Evolutionary conservation across 2,113 vertebrate genomes (phyloP).

Genomic region (Capreolus pygargus): DNA sequence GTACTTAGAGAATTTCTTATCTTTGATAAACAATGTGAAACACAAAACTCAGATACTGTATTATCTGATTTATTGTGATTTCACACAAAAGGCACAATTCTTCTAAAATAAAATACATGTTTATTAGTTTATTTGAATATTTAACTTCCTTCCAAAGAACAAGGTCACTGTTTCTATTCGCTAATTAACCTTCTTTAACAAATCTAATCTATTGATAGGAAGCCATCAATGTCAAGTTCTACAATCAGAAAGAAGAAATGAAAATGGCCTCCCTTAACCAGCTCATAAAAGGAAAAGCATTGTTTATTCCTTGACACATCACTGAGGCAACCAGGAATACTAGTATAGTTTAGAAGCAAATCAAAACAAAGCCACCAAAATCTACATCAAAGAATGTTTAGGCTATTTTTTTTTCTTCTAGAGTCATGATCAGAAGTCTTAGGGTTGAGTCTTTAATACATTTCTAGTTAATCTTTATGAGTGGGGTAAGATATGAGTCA

Average conservation of each 20-base stretch:
- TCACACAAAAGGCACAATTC: neutral
- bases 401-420: neutral
- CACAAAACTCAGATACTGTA: neutral
- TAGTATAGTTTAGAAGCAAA: neutral
- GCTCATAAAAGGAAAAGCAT: neutral
- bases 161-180: neutral
- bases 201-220: neutral
- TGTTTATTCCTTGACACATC: neutral
- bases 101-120: neutral
- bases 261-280: neutral
- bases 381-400: neutral
- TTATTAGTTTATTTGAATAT: slow-evolving; percentile 10
- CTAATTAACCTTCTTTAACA: slow-evolving; percentile 14
- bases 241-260: neutral
- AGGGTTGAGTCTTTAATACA: neutral
- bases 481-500: neutral
- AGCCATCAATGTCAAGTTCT: neutral
- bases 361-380: neutral
- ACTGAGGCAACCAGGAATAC: neutral
- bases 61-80: neutral
- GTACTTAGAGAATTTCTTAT: neutral
- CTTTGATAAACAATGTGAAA: neutral
- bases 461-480: neutral
- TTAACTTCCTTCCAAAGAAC: neutral
- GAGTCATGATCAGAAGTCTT: neutral